Conservation (phyloP, 2,113 vertebrate genomes). For the Heterochromis multidens region DNA sequence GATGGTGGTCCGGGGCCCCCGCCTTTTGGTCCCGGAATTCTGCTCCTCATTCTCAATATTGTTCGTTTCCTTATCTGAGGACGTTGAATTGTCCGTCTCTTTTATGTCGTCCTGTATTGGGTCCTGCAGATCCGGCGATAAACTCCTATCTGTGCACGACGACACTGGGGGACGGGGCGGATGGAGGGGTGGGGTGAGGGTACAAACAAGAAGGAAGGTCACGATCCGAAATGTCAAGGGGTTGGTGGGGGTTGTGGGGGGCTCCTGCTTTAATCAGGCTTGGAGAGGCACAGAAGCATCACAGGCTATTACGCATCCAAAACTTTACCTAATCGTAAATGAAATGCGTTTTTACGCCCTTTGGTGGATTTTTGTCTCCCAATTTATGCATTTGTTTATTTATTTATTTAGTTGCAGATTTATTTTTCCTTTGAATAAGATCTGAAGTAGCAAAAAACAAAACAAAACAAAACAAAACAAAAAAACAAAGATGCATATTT, state of each 20-base stretch:
- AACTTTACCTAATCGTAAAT: background rate
- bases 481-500: too few species aligned
- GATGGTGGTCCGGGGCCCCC: conserved; percentile 96
- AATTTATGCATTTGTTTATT: background rate
- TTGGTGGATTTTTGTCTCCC: background rate
- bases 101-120: conserved; percentile 92
- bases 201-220: conserved; percentile 43
- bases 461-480: background rate
- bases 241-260: background rate
- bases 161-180: conserved; percentile 80
- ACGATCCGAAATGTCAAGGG: conserved; percentile 28
- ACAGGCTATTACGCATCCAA: background rate
- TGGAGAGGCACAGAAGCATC: background rate
- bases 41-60: conserved; percentile 97
- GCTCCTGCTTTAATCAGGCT: conserved; percentile 6
- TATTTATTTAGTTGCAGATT: background rate
- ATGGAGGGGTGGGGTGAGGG: background rate
- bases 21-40: conserved; percentile 89
- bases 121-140: conserved; percentile 95
- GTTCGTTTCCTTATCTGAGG: conserved; percentile 95
- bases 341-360: background rate
- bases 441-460: background rate
- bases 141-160: conserved; percentile 96
- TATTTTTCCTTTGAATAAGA: background rate
- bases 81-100: conserved; percentile 95